Evolutionary conservation across 2,113 vertebrate genomes (phyloP), one percentile per base, ranked within the genome.

Genomic region (Psittacula cyanocephala): DNA sequence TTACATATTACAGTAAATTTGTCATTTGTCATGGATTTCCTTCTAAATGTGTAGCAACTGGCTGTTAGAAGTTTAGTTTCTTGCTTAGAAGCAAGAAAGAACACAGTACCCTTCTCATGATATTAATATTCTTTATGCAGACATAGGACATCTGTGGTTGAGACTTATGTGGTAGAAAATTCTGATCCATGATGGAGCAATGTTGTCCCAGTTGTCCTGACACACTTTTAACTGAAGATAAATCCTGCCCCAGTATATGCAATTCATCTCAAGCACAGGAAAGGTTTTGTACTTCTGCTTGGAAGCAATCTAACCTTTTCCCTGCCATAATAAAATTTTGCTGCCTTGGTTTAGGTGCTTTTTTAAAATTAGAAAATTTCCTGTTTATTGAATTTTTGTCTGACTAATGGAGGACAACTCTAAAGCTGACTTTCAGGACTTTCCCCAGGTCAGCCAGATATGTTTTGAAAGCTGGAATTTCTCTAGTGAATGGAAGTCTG

Each of bases 351-450:
- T 35, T 91, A 69, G 86, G 88, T 96, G 79, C 29, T 96, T 97
- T 98, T 89, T 88, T 39, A 81, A 84, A 87, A 91, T 91, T 60
- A 97, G 94, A 95, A 94, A 76, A 96, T 82, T 97, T 98, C 93
- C 90, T 95, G 78, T 94, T 96, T 71, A 76, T 96, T 96, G 67
- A 81, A 53, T 85, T 92, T 95, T 92, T 74, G 77, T 89, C 93
- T 86, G 62, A 93, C 64, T 96, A 82, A 91, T 55, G 70, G 77
- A 71, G 71, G 62, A 92, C 57, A 93, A 69, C 18, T 78, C 71
- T 75, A 31, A 31, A 76, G 37, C 69, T 94, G 91, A 94, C 13
- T 90, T 84, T 90, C 88, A 95, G 96, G 92, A 96, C 57, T 95
- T 96, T 84, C 92, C 92, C 79, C 60, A 67, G 31, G 74, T 67